Conservation (phyloP, 2,797 vertebrate genomes). For the Pampus argenteus region DNA sequence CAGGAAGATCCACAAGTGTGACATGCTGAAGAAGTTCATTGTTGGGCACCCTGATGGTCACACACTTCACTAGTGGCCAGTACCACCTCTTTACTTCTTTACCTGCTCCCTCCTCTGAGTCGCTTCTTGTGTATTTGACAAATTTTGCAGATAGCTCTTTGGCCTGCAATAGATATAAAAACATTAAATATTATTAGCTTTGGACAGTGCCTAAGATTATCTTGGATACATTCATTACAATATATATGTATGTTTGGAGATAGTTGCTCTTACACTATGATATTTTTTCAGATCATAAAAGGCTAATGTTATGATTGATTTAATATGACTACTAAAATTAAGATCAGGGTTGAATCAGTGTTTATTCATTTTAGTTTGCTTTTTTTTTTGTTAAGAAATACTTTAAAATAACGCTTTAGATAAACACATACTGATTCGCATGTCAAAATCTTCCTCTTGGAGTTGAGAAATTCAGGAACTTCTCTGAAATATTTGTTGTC, state of each 20-base stretch:
- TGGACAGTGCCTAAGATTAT: too few relatives aligned
- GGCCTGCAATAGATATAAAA: conserved; percentile 45
- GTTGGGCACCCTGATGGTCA: conserved; percentile 66
- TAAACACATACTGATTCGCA: conserved; percentile 44
- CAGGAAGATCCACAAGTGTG: conserved; percentile 75
- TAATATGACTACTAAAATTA: too few relatives aligned
- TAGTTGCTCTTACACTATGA: too few relatives aligned
- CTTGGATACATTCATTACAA: too few relatives aligned
- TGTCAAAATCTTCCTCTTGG: conserved; percentile 21
- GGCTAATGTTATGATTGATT: too few relatives aligned
- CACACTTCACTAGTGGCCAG: conserved; percentile 77
- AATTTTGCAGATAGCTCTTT: conserved; percentile 34
- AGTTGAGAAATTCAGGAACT: conserved; percentile 36
- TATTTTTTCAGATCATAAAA: too few relatives aligned
- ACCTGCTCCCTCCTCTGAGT: background rate
- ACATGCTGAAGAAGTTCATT: conserved; percentile 60
- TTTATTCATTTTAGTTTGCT: too few relatives aligned
- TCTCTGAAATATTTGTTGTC: conserved; percentile 23
- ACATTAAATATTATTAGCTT: too few relatives aligned
- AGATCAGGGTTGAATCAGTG: too few relatives aligned
- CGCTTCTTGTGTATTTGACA: conserved; percentile 44
- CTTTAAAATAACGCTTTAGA: too few relatives aligned
- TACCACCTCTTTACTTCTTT: conserved; percentile 25
- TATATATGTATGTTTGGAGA: too few relatives aligned
- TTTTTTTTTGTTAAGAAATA: too few relatives aligned